Percentiles rank a stretch among this genome's conserved stretches.
Evolutionary conservation across 2,797 vertebrate genomes (phyloP).

Genomic region (Characodon lateralis): DNA sequence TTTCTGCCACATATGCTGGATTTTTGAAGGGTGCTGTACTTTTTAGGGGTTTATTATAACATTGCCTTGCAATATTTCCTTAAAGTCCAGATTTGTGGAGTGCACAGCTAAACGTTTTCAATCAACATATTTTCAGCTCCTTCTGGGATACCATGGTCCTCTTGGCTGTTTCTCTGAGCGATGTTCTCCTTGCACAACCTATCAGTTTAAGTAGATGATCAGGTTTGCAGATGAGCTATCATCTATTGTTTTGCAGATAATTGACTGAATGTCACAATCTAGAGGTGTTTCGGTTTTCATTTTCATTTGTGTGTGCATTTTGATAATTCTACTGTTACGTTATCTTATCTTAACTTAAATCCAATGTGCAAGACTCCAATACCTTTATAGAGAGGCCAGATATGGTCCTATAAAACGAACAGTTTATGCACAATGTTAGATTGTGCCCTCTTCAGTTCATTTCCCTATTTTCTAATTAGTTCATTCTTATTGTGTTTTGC

Average conservation of each 20-base stretch:
- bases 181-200: background rate
- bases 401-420: too few relatives aligned
- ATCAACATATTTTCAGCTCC: background rate
- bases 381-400: too few relatives aligned
- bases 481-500: too few relatives aligned
- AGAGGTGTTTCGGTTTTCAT: too few relatives aligned
- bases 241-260: background rate
- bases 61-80: too few relatives aligned
- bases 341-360: too few relatives aligned
- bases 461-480: too few relatives aligned
- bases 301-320: too few relatives aligned
- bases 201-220: background rate
- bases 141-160: background rate
- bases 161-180: background rate
- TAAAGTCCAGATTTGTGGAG: background rate
- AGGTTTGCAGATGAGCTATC: background rate
- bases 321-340: too few relatives aligned
- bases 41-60: background rate
- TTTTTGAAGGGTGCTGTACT: background rate
- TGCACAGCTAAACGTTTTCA: background rate
- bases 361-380: too few relatives aligned
- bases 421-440: too few relatives aligned
- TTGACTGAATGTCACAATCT: background rate
- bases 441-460: too few relatives aligned
- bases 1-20: background rate